These are phyloP conservation scores for Linepithema humile DNA, from an alignment of 1,140 invertebrate species.

Conservation along the genomic window DNA sequence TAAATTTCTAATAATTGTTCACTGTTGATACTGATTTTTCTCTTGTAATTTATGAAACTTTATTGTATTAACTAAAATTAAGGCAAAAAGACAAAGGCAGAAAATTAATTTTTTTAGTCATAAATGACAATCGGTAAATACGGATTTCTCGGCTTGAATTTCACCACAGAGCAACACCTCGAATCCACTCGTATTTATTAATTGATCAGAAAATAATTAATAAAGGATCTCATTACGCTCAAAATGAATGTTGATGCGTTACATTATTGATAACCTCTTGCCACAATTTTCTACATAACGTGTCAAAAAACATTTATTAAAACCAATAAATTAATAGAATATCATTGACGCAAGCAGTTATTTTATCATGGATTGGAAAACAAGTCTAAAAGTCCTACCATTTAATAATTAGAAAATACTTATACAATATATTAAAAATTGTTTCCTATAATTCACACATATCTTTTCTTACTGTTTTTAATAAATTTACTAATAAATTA, in stretches of 20 bases:
- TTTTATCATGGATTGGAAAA: not conserved
- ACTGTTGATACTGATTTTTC: not conserved
- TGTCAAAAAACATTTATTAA: not conserved
- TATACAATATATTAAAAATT: not conserved
- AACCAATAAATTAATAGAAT: not conserved
- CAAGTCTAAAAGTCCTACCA: not conserved
- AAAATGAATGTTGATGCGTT: not conserved
- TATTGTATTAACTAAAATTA: not conserved
- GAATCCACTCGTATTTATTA: constrained; percentile 1
- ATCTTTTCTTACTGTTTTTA: not conserved
- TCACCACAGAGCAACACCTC: not conserved
- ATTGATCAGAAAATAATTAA: constrained; percentile 33
- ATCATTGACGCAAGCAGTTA: not conserved
- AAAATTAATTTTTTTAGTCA: not conserved
- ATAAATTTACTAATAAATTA: not conserved
- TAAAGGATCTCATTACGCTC: not conserved
- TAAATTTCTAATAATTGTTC: constrained; percentile 22
- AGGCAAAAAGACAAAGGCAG: not conserved
- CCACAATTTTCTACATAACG: not conserved
- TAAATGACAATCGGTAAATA: not conserved
- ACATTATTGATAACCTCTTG: not conserved
- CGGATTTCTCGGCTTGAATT: not conserved
- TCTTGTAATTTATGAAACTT: not conserved
- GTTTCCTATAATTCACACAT: not conserved
- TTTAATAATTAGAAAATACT: not conserved